Conservation (phyloP, 2,797 vertebrate species). For the Arnoldichthys spilopterus region DNA sequence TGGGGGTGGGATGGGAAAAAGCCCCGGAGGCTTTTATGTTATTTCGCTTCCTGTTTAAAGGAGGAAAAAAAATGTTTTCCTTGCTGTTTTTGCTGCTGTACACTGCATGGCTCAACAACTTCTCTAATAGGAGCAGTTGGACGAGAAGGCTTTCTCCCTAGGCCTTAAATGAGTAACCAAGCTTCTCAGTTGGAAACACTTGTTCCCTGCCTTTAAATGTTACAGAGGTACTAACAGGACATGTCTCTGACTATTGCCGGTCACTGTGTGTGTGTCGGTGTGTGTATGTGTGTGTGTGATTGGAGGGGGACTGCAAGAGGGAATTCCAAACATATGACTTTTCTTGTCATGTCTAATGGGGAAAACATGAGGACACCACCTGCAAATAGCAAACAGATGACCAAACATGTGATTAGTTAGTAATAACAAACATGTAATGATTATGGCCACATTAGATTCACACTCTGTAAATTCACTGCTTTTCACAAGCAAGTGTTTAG, state of each 20-base stretch:
- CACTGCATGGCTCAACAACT: slow-evolving; percentile 32
- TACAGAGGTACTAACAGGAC: slow-evolving; percentile 11
- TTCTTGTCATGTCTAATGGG: not conserved
- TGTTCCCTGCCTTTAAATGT: slow-evolving; percentile 21
- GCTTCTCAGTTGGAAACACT: slow-evolving; percentile 19
- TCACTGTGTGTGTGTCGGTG: not conserved
- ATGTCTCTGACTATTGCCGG: not conserved
- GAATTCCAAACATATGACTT: too few relatives aligned
- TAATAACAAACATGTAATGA: too few relatives aligned
- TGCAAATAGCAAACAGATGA: not conserved
- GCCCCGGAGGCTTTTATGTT: slow-evolving; percentile 30
- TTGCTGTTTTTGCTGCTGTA: slow-evolving; percentile 30
- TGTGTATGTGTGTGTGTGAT: not conserved
- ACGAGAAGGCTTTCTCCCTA: slow-evolving; percentile 18
- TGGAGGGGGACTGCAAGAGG: too few relatives aligned
- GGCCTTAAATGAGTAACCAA: slow-evolving; percentile 12
- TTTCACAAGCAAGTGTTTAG: not conserved
- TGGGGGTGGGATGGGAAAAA: not conserved
- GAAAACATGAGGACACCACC: not conserved
- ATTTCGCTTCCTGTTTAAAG: slow-evolving; percentile 35
- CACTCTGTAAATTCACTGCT: not conserved
- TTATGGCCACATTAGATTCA: not conserved
- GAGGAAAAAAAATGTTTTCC: slow-evolving; percentile 1
- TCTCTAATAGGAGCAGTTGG: slow-evolving; percentile 32
- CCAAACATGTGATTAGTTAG: not conserved